phyloP scores from a whole-genome alignment of 2,113 vertebrate genomes.

The Cryptomyrus ogoouensis region DNA sequence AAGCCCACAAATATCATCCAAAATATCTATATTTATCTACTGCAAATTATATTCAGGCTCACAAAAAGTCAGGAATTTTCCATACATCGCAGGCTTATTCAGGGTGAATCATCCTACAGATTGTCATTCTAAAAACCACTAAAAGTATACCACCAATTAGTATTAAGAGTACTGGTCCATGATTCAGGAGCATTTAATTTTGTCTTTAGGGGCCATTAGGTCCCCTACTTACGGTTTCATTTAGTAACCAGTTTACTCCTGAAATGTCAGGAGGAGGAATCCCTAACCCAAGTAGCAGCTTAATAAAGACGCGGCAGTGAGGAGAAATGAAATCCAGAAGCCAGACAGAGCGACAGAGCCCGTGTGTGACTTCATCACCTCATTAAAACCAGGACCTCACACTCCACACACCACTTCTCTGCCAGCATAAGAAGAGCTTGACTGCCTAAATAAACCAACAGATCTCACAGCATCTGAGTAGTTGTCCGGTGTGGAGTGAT shows the following conservation, averaged over 20 bases:
- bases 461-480: neutral
- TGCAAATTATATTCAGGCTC: neutral
- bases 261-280: neutral
- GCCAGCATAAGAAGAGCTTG: neutral
- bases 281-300: neutral
- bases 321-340: neutral
- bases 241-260: neutral
- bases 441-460: neutral
- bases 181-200: neutral
- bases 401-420: neutral
- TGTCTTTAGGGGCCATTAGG: neutral
- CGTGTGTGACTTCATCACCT: neutral
- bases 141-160: neutral
- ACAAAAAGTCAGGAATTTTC: neutral
- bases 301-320: neutral
- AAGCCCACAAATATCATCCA: neutral
- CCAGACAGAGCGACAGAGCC: neutral
- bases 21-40: conserved; percentile 9
- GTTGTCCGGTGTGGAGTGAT: neutral
- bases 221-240: neutral
- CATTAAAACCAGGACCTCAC: neutral
- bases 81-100: neutral
- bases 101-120: neutral
- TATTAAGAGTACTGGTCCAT: neutral
- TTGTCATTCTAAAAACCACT: neutral